Evolutionary conservation across 2,888 invertebrate species (phyloP), one percentile per base, ranked within the genome.

Genomic region (Elegia similella): DNA sequence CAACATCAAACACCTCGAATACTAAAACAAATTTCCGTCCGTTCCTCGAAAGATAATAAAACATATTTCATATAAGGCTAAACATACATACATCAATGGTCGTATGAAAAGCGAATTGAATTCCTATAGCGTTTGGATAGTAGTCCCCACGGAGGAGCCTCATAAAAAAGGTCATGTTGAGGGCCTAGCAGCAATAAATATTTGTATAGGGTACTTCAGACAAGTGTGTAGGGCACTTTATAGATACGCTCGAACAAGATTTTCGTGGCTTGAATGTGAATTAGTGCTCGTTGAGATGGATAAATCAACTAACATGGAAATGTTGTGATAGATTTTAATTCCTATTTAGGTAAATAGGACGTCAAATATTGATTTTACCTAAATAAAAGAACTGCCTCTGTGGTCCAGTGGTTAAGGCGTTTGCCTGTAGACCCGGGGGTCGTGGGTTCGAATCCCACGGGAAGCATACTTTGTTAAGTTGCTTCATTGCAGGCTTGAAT

Each of bases 161-260:
- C 48, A 58, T 52, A 52, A 57, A 61, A 52, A 42, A 57, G 58
- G 58, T 59, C 58, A 59, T 58, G 61, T 61, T 59, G 43, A 59
- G 56, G 55, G 54, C 52, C 55, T 47, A 13, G 7, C 16, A 29
- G 47, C 57, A 38, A 52, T 58, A 61, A 61, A 61, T 61, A 59
- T 61, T 61, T 61, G 61, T 52, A 52, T 47, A 61, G 61, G 56
- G 42, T 55, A 42, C 47, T 53, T 60, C 54, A 44, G 60, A 44
- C 47, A 47, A 32, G 42, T 56, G 32, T 46, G 48, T 55, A 38
- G 30, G 13, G 23, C 23, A n/a, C 48, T 56, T 56, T 56, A 48
- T 56, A 56, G 42, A 56, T 38, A 42, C 17, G 30, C 17, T 34
- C 42, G 10, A 30, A 17, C 17, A 30, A 47, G 38, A 42, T 48